Percentiles rank a stretch among this genome's conserved stretches.
These are phyloP conservation scores for Agrochola circellaris DNA, from an alignment of 2,888 invertebrate species.

Conservation along the genomic window DNA sequence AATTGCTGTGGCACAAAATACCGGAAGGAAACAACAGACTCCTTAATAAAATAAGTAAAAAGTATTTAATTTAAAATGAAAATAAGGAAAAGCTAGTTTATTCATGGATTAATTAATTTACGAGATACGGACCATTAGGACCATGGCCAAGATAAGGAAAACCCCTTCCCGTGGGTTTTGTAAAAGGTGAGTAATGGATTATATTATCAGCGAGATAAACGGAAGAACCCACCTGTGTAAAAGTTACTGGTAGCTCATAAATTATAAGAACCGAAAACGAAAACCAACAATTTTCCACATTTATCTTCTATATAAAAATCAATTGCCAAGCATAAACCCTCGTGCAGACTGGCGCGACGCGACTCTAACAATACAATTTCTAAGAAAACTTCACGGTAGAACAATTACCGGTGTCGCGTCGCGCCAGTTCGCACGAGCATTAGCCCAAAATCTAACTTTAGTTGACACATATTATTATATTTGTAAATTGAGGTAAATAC, in stretches of 20 bases:
- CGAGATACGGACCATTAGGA: slow-evolving; percentile 37
- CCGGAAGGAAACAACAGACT: background rate
- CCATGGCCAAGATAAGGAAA: slow-evolving; percentile 49
- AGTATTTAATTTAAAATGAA: slow-evolving; percentile 3
- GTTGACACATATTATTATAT: too few species aligned
- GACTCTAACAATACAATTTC: too few species aligned
- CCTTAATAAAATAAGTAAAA: background rate
- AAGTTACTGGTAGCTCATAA: background rate
- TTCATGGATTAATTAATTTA: slow-evolving; percentile 46
- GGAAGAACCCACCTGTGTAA: background rate
- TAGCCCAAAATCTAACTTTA: too few species aligned
- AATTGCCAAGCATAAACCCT: too few species aligned
- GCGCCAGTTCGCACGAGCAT: too few species aligned
- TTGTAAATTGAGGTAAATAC: too few species aligned
- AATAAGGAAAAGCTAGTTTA: slow-evolving; percentile 20
- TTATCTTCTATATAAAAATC: too few species aligned
- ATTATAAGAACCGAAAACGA: background rate
- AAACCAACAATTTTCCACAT: background rate
- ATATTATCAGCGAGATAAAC: slow-evolving; percentile 27
- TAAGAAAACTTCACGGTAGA: too few species aligned
- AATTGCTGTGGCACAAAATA: background rate
- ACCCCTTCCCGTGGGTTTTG: slow-evolving; percentile 39
- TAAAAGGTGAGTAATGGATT: slow-evolving; percentile 46
- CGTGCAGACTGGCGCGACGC: too few species aligned
- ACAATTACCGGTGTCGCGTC: too few species aligned